These are phyloP conservation scores for Lophotriccus pileatus DNA, from an alignment of 2,797 vertebrate genomes.

Conservation along the genomic window DNA sequence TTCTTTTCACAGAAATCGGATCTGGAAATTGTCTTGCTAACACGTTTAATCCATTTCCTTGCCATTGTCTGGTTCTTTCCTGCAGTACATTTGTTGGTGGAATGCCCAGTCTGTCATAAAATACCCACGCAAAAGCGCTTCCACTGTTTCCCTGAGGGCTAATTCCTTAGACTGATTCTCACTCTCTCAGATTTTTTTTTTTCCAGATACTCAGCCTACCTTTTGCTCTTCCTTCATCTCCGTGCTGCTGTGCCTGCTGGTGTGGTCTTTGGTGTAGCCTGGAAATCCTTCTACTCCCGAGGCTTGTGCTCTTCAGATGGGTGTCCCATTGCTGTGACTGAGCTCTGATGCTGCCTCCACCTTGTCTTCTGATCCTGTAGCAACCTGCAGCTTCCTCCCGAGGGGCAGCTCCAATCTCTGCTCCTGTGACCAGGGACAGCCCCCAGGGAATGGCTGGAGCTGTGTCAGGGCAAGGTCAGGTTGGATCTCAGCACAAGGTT, in stretches of 20 bases:
- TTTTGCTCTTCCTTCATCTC: neutral
- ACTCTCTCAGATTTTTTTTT: neutral
- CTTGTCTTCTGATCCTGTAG: neutral
- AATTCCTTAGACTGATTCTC: constrained; percentile 14
- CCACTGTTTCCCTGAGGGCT: constrained; percentile 29
- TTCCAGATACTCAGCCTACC: neutral
- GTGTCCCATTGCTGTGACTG: neutral
- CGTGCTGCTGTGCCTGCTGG: neutral
- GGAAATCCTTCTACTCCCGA: neutral
- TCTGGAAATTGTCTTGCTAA: constrained; percentile 60
- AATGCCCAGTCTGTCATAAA: constrained; percentile 47
- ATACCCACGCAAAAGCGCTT: constrained; percentile 33
- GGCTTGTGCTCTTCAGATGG: neutral
- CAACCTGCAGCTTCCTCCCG: neutral
- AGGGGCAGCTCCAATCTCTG: fast-evolving
- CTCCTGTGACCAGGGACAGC: fast-evolving
- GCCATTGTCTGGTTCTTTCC: constrained; percentile 65
- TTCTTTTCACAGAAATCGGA: constrained; percentile 39
- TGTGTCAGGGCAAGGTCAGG: neutral
- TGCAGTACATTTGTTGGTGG: constrained; percentile 57
- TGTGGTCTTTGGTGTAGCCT: neutral
- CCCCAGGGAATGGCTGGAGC: fast-evolving
- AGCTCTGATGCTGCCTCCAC: neutral
- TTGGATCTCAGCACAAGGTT: neutral
- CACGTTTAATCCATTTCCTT: constrained; percentile 65